Percentiles rank a stretch among this genome's conserved stretches.
phyloP scores from a whole-genome alignment of 2,113 vertebrate genomes.

The Merops nubicus region DNA sequence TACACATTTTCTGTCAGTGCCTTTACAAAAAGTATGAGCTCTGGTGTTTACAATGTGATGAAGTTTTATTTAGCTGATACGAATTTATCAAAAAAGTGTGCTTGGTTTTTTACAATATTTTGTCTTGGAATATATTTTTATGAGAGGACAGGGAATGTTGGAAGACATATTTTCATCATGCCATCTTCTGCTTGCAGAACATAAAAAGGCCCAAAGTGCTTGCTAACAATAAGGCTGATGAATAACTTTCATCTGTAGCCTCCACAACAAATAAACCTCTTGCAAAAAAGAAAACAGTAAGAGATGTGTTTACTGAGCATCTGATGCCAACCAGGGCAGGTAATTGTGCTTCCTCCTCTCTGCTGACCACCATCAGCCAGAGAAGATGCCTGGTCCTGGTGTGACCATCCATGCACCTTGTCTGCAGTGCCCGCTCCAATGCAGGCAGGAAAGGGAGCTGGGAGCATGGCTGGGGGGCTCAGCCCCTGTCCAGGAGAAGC shows the following conservation, averaged over 20 bases:
- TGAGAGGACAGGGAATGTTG: neutral
- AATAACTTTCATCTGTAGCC: neutral
- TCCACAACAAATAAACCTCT: neutral
- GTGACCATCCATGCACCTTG: neutral
- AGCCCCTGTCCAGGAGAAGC: neutral
- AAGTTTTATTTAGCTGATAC: neutral
- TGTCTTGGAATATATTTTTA: neutral
- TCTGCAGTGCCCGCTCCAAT: accelerated
- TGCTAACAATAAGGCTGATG: neutral
- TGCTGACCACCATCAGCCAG: neutral
- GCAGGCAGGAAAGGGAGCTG: neutral
- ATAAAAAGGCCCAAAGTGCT: neutral
- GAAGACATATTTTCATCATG: neutral
- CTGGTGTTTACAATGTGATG: neutral
- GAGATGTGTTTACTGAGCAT: neutral
- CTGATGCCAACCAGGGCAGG: neutral
- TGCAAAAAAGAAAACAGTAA: accelerated
- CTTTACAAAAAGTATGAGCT: neutral
- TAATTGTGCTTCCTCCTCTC: neutral
- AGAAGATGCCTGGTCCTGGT: accelerated
- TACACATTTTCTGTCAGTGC: neutral
- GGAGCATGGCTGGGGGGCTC: accelerated
- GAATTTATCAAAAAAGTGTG: neutral
- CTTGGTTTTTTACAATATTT: neutral
- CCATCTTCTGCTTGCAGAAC: neutral